Evolutionary conservation across 2,113 vertebrate species (phyloP), one percentile per base, ranked within the genome.

Genomic region (Cyanoliseus patagonus): DNA sequence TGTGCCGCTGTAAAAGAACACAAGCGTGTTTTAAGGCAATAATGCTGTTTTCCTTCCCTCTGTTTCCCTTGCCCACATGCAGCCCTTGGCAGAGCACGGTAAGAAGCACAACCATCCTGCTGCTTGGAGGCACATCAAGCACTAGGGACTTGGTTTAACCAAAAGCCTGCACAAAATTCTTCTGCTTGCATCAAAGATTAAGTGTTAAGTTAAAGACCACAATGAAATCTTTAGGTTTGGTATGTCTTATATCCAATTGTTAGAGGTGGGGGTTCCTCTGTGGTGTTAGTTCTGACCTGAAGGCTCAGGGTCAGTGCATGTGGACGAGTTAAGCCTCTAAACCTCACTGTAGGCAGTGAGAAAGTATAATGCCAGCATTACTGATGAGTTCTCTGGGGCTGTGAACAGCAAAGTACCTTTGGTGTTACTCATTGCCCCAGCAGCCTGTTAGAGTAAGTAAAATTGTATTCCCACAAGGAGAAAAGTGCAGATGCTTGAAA

Each of bases 1-100:
- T 96, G 94, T 99, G 96, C 57, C 76, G 96, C 99, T 99, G 98
- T 8, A 93, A 96, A 95, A 76, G 46, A 95, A 41, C 68, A 69
- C 23, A 91, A 87, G 41, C 1, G 0, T 28, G 17, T 24, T 82
- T 93, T 55, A 80, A 75, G 47, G 44, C 37, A 62, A 17, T 39
- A 35, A 62, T 18, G 9, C 9, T 46, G 18, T n/a, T 66, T 73
- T 61, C 30, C 59, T 37, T 27, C 59, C 59, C 44, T 55, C 33
- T 13, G 15, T 35, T 80, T 44, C 47, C 42, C 30, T 28, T 66
- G n/a, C 33, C 18, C 64, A n/a, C 28, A 23, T 5, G 20, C 20
- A 46, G 27, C n/a, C n/a, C 23, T 24, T 20, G 24, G 23, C 53
- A 79, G 39, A 63, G 52, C 11, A n/a, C 19, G 15, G 25, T n/a